Percentiles rank a stretch among this genome's conserved stretches.
Evolutionary conservation across 2,888 invertebrate species (phyloP).

Genomic region (Drosophila koepferae): DNA sequence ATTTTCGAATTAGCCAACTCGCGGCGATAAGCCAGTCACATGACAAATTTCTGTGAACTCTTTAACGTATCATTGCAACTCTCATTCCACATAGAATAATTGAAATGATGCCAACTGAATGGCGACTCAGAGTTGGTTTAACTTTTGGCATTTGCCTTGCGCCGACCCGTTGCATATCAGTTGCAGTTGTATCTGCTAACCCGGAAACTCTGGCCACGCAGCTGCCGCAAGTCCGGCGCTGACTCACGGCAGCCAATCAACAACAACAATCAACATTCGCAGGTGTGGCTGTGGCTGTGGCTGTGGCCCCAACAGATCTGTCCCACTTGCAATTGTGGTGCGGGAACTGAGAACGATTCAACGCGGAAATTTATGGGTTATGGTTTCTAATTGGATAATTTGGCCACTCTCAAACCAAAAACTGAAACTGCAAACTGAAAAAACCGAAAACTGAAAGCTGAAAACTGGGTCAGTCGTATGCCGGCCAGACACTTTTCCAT

Average conservation of each 20-base stretch:
- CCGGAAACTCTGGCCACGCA: conserved; percentile 71
- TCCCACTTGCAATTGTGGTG: conserved; percentile 34
- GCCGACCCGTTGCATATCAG: conserved; percentile 36
- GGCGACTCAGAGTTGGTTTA: conserved; percentile 17
- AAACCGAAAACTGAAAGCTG: neutral
- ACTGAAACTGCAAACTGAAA: neutral
- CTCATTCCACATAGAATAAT: neutral
- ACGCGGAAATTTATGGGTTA: conserved; percentile 73
- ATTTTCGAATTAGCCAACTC: conserved; percentile 67
- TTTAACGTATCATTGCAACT: neutral
- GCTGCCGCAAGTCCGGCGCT: conserved; percentile 45
- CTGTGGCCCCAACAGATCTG: conserved; percentile 68
- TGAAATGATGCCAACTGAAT: neutral
- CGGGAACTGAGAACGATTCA: conserved; percentile 51
- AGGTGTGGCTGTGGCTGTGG: conserved; percentile 82
- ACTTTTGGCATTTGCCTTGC: conserved; percentile 73
- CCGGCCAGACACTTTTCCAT: conserved; percentile 23
- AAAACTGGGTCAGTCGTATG: conserved; percentile 56
- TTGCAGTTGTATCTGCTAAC: conserved; percentile 63
- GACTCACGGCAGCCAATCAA: conserved; percentile 56
- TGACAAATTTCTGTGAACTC: conserved; percentile 30
- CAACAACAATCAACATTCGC: conserved; percentile 49
- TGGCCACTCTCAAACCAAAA: conserved; percentile 20
- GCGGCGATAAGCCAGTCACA: conserved; percentile 51
- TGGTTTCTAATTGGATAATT: conserved; percentile 56